phyloP scores from a whole-genome alignment of 2,113 vertebrate species.

The Lophius piscatorius region DNA sequence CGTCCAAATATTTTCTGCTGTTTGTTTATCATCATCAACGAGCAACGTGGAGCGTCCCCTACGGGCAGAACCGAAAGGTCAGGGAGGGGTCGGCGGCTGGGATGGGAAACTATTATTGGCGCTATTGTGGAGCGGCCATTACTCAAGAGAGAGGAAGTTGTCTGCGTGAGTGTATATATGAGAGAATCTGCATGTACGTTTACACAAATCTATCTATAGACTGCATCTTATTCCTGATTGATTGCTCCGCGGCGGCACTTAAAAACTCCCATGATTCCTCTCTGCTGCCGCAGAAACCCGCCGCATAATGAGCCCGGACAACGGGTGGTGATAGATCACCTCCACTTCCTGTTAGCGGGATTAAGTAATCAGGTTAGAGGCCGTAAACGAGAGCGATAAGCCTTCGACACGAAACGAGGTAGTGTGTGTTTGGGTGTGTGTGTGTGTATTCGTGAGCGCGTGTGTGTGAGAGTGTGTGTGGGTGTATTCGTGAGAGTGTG shows the following conservation, averaged over 20 bases:
- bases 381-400: too few relatives aligned
- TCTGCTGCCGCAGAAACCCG: slow-evolving; percentile 8
- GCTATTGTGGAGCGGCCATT: slow-evolving; percentile 68
- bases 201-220: slow-evolving; percentile 71
- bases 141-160: slow-evolving; percentile 70
- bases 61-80: slow-evolving; percentile 45
- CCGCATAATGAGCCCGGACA: slow-evolving; percentile 31
- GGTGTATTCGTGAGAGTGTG: too few relatives aligned
- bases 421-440: too few relatives aligned
- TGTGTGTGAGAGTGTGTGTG: too few relatives aligned
- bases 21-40: slow-evolving; percentile 47
- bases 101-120: slow-evolving; percentile 72
- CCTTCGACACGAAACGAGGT: too few relatives aligned
- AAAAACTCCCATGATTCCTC: slow-evolving; percentile 47
- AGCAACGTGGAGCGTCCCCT: slow-evolving; percentile 1
- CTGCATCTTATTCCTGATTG: slow-evolving; percentile 37
- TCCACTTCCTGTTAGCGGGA: not conserved
- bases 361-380: not conserved
- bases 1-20: slow-evolving; percentile 19
- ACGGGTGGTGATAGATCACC: slow-evolving; percentile 30
- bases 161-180: slow-evolving; percentile 52
- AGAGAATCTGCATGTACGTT: slow-evolving; percentile 50
- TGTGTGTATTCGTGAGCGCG: too few relatives aligned
- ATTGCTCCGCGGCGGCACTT: slow-evolving; percentile 38
- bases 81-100: slow-evolving; percentile 40